A percentile compares a stretch with the other conserved stretches of the same genome.
Conservation (phyloP, 2,888 invertebrate species). For the Melinaea menophilus region DNA sequence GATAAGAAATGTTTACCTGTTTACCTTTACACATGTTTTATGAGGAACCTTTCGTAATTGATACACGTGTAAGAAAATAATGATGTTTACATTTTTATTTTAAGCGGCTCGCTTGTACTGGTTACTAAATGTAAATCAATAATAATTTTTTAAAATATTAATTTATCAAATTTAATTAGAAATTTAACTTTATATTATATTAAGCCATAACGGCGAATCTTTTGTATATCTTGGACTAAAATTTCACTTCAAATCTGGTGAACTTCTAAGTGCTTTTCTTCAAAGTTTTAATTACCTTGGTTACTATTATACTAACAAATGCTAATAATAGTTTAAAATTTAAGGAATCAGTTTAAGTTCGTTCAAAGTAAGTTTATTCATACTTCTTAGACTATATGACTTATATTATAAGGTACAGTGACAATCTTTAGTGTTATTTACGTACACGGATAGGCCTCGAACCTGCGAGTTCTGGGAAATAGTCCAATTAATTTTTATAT, state of each 20-base stretch:
- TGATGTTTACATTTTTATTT: too few relatives aligned
- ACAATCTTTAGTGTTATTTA: too few relatives aligned
- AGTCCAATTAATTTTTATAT: too few relatives aligned
- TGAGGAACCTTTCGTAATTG: too few relatives aligned
- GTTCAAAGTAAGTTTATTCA: background rate
- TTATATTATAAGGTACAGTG: too few relatives aligned
- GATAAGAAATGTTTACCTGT: too few relatives aligned
- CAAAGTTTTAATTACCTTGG: slow-evolving; percentile 23
- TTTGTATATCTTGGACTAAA: background rate
- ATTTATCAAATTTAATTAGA: background rate
- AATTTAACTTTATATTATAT: slow-evolving; percentile 1
- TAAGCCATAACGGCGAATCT: background rate
- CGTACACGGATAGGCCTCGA: too few relatives aligned
- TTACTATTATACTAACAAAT: slow-evolving; percentile 22
- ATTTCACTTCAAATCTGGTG: background rate
- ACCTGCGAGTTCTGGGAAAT: too few relatives aligned
- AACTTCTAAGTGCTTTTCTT: slow-evolving; percentile 20
- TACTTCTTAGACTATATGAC: background rate
- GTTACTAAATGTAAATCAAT: too few relatives aligned
- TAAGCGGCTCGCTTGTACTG: too few relatives aligned
- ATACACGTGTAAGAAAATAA: too few relatives aligned
- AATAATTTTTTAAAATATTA: background rate
- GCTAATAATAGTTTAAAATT: slow-evolving; percentile 27
- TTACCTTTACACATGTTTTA: too few relatives aligned
- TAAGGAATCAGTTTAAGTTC: slow-evolving; percentile 7